These are phyloP conservation scores for Apis laboriosa DNA, from an alignment of 1,140 invertebrate genomes.

Conservation along the genomic window DNA sequence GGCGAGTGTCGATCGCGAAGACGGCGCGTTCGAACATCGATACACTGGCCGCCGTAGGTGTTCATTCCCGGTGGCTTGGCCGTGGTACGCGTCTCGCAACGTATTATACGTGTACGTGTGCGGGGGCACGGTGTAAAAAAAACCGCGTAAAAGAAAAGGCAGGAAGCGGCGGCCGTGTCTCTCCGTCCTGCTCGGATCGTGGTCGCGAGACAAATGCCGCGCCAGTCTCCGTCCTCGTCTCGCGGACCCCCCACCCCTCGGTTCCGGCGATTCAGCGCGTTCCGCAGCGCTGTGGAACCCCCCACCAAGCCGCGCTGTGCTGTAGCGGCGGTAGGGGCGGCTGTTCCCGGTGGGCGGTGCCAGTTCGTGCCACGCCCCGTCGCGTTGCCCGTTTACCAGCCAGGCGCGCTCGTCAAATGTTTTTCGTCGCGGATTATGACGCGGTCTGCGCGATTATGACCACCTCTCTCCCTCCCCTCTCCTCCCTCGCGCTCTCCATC, in stretches of 20 bases:
- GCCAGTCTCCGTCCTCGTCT: constrained; percentile 58
- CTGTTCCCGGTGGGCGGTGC: constrained; percentile 60
- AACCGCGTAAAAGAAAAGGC: constrained; percentile 41
- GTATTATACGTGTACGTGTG: not conserved
- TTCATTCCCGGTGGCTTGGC: constrained; percentile 18
- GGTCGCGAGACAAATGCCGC: constrained; percentile 63
- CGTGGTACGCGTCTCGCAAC: constrained; percentile 8
- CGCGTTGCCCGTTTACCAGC: constrained; percentile 73
- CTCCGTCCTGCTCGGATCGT: constrained; percentile 59
- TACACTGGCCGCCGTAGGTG: constrained; percentile 31
- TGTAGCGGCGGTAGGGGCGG: constrained; percentile 7
- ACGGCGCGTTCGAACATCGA: constrained; percentile 20
- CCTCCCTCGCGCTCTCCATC: constrained; percentile 26
- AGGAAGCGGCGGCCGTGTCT: constrained; percentile 45
- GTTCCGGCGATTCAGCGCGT: constrained; percentile 59
- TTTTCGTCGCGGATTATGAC: constrained; percentile 81
- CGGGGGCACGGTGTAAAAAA: constrained; percentile 9
- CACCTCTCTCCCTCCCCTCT: constrained; percentile 66
- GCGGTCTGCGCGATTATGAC: constrained; percentile 81
- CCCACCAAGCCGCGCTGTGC: constrained; percentile 7
- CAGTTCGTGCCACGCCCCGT: constrained; percentile 56
- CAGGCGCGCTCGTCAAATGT: constrained; percentile 77
- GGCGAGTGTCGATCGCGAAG: not conserved
- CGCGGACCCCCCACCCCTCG: constrained; percentile 48
- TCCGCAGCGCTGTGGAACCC: constrained; percentile 17